Evolutionary conservation across 1,140 invertebrate genomes (phyloP).

Genomic region (Hycleus cichorii): DNA sequence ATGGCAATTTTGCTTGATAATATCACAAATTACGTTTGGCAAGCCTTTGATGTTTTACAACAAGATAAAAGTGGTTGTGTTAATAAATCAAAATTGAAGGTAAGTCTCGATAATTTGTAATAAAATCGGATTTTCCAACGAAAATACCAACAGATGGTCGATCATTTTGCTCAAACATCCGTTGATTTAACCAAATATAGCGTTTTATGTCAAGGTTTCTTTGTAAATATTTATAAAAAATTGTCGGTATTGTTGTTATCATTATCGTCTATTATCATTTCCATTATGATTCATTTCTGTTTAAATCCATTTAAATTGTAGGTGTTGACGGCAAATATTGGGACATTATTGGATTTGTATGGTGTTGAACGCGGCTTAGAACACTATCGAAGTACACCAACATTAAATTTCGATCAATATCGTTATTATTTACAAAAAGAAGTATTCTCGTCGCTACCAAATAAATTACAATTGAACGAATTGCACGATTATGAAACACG

Average conservation of each 20-base stretch:
- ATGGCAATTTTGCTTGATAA: slow-evolving; percentile 64
- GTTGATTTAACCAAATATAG: neutral
- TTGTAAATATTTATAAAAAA: neutral
- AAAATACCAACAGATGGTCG: neutral
- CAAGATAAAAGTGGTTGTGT: slow-evolving; percentile 52
- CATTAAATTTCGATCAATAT: slow-evolving; percentile 64
- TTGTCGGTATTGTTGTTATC: neutral
- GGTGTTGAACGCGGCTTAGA: slow-evolving; percentile 70
- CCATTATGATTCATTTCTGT: neutral
- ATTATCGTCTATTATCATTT: neutral
- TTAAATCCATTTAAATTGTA: slow-evolving; percentile 23
- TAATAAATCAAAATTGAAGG: slow-evolving; percentile 70
- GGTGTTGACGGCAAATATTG: slow-evolving; percentile 54
- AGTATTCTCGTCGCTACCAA: slow-evolving; percentile 56
- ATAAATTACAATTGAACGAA: slow-evolving; percentile 47
- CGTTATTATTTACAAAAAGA: slow-evolving; percentile 67
- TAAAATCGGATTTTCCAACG: neutral
- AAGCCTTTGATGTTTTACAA: slow-evolving; percentile 63
- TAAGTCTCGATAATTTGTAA: slow-evolving; percentile 34
- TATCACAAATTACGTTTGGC: slow-evolving; percentile 66
- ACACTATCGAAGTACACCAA: slow-evolving; percentile 59
- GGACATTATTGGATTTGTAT: slow-evolving; percentile 53
- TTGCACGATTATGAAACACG: slow-evolving; percentile 51
- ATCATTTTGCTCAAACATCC: neutral
- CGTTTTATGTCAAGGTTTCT: slow-evolving; percentile 5